Evolutionary conservation across 2,888 invertebrate genomes (phyloP).

Genomic region (Odontothrips loti): DNA sequence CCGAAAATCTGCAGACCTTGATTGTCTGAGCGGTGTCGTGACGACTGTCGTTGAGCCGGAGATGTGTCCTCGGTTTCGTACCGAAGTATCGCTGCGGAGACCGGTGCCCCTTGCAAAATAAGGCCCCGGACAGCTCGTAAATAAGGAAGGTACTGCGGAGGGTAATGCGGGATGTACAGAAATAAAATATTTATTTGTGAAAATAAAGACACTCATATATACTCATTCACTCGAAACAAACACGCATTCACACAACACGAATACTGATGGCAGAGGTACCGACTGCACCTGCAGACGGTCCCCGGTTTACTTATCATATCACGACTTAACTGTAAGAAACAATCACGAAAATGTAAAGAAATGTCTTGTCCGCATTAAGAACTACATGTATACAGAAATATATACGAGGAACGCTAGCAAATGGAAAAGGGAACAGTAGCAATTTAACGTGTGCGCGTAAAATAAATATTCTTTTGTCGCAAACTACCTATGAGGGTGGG

Average conservation of each 20-base stretch:
- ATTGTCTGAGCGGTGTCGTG: too few species aligned
- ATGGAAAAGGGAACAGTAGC: too few species aligned
- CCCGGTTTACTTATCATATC: background rate
- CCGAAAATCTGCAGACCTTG: too few species aligned
- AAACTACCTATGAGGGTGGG: too few species aligned
- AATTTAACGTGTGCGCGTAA: too few species aligned
- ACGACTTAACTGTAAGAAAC: background rate
- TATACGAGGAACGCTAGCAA: too few species aligned
- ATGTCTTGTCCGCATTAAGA: too few species aligned
- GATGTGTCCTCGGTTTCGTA: too few species aligned
- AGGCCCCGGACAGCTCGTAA: background rate
- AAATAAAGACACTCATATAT: background rate
- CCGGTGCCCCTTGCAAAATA: background rate
- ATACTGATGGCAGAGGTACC: constrained; percentile 1
- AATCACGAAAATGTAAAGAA: background rate
- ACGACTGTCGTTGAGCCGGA: too few species aligned
- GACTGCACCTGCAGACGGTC: background rate
- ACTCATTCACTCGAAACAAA: background rate
- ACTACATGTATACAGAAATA: too few species aligned
- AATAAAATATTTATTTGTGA: background rate
- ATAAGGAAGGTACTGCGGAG: background rate
- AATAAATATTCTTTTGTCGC: too few species aligned
- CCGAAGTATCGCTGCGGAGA: too few species aligned
- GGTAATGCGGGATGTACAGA: background rate
- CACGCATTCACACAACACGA: background rate